Percentiles rank a stretch among this genome's conserved stretches.
Conservation (phyloP, 2,888 invertebrate species). For the Platycheirus albimanus region DNA sequence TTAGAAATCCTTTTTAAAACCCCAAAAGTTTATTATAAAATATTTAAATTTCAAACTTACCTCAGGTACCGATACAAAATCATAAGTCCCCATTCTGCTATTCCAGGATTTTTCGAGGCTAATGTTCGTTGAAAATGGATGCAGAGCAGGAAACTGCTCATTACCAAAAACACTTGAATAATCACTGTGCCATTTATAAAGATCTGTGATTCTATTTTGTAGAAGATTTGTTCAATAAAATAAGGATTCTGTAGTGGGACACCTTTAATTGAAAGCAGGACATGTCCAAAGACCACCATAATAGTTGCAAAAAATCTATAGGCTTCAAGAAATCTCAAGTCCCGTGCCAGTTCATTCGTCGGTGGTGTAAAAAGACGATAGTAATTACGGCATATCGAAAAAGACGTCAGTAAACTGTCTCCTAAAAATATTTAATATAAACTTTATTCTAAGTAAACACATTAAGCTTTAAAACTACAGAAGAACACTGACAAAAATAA, state of each 20-base stretch:
- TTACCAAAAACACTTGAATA: constrained; percentile 85
- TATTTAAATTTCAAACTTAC: constrained; percentile 53
- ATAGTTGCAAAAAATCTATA: constrained; percentile 77
- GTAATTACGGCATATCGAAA: constrained; percentile 80
- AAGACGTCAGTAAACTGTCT: constrained; percentile 76
- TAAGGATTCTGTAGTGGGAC: constrained; percentile 78
- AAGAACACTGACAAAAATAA: too few species aligned
- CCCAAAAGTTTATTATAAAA: too few species aligned
- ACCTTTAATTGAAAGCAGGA: constrained; percentile 76
- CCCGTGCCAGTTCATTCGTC: constrained; percentile 67
- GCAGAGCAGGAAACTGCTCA: constrained; percentile 84
- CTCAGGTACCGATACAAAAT: constrained; percentile 78
- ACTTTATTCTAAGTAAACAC: too few species aligned
- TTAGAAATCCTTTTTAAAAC: too few species aligned
- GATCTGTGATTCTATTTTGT: constrained; percentile 76
- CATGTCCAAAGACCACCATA: constrained; percentile 77
- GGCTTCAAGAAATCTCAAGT: constrained; percentile 78
- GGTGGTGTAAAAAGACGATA: constrained; percentile 76
- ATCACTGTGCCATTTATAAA: constrained; percentile 84
- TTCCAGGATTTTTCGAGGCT: constrained; percentile 58
- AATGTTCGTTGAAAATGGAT: constrained; percentile 77
- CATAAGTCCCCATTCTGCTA: constrained; percentile 75
- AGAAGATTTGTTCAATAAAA: constrained; percentile 77
- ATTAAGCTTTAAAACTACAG: too few species aligned
- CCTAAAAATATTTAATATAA: constrained; percentile 51